A percentile compares a stretch with the other conserved stretches of the same genome.
phyloP scores from a whole-genome alignment of 2,888 invertebrate genomes.

The Odontothrips loti region DNA sequence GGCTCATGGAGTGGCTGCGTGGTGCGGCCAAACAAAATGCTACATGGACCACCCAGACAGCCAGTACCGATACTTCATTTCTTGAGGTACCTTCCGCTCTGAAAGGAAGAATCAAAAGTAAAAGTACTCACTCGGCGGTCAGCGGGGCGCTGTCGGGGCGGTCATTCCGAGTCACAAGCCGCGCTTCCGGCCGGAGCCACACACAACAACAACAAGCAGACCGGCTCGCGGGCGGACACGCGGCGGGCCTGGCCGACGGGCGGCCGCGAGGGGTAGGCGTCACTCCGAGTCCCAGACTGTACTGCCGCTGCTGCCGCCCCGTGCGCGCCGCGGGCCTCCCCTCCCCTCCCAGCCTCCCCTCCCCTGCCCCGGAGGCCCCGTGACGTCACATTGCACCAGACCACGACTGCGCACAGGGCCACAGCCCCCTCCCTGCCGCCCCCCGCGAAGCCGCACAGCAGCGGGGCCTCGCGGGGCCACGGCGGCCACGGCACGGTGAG shows the following conservation, averaged over 20 bases:
- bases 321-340: background rate
- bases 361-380: background rate
- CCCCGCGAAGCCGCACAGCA: conserved; percentile 15
- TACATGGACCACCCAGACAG: too few species aligned
- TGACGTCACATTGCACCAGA: conserved; percentile 22
- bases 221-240: background rate
- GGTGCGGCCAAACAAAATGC: too few species aligned
- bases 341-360: background rate
- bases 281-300: conserved; percentile 15
- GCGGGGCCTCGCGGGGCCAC: background rate
- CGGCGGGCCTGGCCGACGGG: background rate
- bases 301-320: conserved; percentile 1
- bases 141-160: too few species aligned
- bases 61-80: too few species aligned
- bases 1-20: too few species aligned
- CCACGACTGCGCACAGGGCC: conserved; percentile 9
- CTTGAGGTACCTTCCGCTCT: too few species aligned
- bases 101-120: too few species aligned
- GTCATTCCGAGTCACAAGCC: too few species aligned
- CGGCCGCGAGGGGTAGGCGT: background rate
- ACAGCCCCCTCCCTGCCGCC: background rate
- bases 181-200: background rate
- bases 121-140: too few species aligned
- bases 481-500: too few species aligned
- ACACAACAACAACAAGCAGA: background rate